Evolutionary conservation across 2,888 invertebrate genomes (phyloP).

Genomic region (Orchestes rusci): DNA sequence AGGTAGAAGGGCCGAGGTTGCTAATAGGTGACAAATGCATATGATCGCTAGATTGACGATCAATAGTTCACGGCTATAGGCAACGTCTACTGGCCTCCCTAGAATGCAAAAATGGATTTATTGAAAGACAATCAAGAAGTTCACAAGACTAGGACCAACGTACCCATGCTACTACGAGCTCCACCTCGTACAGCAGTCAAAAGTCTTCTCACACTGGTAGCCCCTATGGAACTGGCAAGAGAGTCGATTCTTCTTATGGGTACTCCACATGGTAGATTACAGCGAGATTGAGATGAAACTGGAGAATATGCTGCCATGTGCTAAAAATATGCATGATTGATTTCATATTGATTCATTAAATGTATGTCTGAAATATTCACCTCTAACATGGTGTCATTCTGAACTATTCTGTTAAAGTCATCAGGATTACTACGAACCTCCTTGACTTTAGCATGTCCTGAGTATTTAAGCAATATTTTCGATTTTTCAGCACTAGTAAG

Average conservation of each 20-base stretch:
- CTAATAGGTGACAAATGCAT: constrained; percentile 54
- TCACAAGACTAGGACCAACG: background rate
- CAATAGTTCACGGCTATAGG: constrained; percentile 47
- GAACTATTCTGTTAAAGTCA: constrained; percentile 35
- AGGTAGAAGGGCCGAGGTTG: constrained; percentile 59
- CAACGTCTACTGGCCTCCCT: constrained; percentile 38
- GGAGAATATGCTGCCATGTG: constrained; percentile 52
- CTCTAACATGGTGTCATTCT: constrained; percentile 35
- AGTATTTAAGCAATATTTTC: constrained; percentile 36
- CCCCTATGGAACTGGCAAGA: constrained; percentile 65
- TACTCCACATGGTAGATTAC: constrained; percentile 47
- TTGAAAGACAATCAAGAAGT: too few species aligned
- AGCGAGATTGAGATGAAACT: constrained; percentile 48
- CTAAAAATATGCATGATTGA: constrained; percentile 28
- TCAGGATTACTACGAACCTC: constrained; percentile 38
- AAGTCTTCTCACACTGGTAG: constrained; percentile 68
- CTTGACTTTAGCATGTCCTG: constrained; percentile 37
- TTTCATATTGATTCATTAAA: background rate
- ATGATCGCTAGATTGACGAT: constrained; percentile 50
- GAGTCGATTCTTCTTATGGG: constrained; percentile 63
- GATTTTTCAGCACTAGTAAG: constrained; percentile 35
- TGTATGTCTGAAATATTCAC: constrained; percentile 9
- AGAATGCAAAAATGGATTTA: too few species aligned
- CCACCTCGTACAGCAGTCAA: constrained; percentile 51
- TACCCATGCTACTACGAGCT: constrained; percentile 34